Evolutionary conservation across 2,888 invertebrate genomes (phyloP).

Genomic region (Fragum fragum): DNA sequence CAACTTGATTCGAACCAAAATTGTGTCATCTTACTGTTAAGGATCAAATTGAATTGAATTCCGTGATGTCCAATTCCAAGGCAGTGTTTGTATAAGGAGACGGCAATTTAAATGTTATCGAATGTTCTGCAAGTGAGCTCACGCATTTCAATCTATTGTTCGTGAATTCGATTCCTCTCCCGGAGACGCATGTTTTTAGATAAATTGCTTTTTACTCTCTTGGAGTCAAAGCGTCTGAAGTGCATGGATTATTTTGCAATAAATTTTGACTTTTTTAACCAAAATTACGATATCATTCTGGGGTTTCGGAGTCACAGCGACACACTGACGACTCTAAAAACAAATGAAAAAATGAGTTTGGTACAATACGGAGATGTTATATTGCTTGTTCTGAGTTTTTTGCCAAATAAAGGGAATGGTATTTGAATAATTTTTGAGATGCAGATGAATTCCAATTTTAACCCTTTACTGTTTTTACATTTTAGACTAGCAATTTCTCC

Average conservation of each 20-base stretch:
- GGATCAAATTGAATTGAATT: no score
- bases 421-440: no score
- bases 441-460: no score
- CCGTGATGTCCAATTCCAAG: no score
- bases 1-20: no score
- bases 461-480: no score
- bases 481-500: no score
- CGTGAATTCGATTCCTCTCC: neutral
- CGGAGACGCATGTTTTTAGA: slow-evolving; percentile 4
- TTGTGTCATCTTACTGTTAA: no score
- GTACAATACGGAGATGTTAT: neutral
- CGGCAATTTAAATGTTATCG: neutral
- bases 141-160: neutral
- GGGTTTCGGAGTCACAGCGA: neutral
- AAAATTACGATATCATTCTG: slow-evolving; percentile 9
- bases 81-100: no score
- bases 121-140: neutral
- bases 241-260: neutral
- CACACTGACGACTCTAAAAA: neutral
- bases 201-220: neutral
- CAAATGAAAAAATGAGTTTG: neutral
- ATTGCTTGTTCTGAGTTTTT: no score
- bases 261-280: neutral
- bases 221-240: slow-evolving; percentile 16
- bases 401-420: no score